Conservation (phyloP, 1,140 invertebrate species). For the Acyrthosiphon pisum region DNA sequence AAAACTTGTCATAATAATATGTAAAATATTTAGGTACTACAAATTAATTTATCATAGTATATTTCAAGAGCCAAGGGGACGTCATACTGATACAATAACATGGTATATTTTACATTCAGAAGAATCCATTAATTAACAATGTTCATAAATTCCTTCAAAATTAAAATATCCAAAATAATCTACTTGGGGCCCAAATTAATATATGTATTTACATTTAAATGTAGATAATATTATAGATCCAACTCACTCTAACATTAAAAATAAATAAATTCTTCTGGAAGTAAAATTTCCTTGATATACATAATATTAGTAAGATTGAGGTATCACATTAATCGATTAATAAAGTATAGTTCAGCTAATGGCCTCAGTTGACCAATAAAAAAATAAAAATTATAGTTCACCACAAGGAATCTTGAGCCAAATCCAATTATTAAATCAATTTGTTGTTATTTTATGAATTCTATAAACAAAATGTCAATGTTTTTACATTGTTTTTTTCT, state of each 20-base stretch:
- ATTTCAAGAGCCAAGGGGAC: background rate
- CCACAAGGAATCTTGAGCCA: background rate
- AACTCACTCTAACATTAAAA: background rate
- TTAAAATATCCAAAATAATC: background rate
- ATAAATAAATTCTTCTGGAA: background rate
- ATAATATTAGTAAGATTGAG: background rate
- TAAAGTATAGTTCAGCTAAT: too few species aligned
- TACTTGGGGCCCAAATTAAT: too few species aligned
- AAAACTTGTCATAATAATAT: background rate
- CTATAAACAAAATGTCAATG: too few species aligned
- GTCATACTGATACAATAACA: background rate
- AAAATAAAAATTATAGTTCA: background rate
- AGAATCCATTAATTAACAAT: background rate
- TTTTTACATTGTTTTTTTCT: too few species aligned
- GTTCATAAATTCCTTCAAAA: background rate
- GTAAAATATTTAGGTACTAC: background rate
- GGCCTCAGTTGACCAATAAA: too few species aligned
- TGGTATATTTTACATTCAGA: background rate
- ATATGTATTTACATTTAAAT: background rate
- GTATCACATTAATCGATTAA: too few species aligned
- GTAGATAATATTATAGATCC: background rate
- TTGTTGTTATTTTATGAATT: background rate
- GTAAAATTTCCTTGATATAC: background rate
- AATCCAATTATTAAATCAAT: background rate
- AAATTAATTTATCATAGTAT: background rate